phyloP scores from a whole-genome alignment of 92 coral and sea anemone species.

The Porites evermanni region DNA sequence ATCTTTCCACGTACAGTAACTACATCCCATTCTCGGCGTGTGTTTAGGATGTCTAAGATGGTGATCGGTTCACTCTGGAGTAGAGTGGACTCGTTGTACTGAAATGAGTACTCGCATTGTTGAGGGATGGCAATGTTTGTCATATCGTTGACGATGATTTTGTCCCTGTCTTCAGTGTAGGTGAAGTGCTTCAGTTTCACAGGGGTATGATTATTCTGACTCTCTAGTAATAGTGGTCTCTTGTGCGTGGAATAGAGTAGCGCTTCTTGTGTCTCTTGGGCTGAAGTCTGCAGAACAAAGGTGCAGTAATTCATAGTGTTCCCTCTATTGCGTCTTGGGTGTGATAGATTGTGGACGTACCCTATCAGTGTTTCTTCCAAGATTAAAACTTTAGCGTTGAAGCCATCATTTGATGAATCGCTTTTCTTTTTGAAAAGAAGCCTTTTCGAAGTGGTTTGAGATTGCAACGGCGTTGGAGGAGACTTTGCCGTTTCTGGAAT shows the following conservation, averaged over 20 bases:
- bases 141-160: slow-evolving; percentile 64
- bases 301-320: no score
- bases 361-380: slow-evolving; percentile 55
- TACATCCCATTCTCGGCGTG: slow-evolving; percentile 29
- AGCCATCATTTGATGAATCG: slow-evolving; percentile 17
- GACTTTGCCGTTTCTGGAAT: no score
- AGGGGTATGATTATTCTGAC: no score
- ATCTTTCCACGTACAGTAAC: slow-evolving; percentile 37
- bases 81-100: slow-evolving; percentile 26
- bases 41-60: slow-evolving; percentile 37
- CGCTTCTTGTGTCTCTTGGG: no score
- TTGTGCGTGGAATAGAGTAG: no score
- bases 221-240: no score
- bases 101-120: slow-evolving; percentile 53
- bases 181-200: no score
- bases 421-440: slow-evolving; percentile 37
- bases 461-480: slow-evolving; percentile 9
- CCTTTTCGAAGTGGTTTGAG: slow-evolving; percentile 33
- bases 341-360: slow-evolving; percentile 48
- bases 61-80: slow-evolving; percentile 19
- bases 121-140: slow-evolving; percentile 50
- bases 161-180: slow-evolving; percentile 42
- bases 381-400: slow-evolving; percentile 35
- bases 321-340: no score
- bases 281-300: no score